Evolutionary conservation across 2,888 invertebrate species (phyloP), one percentile per base, ranked within the genome.

Genomic region (Lasiommata megera): DNA sequence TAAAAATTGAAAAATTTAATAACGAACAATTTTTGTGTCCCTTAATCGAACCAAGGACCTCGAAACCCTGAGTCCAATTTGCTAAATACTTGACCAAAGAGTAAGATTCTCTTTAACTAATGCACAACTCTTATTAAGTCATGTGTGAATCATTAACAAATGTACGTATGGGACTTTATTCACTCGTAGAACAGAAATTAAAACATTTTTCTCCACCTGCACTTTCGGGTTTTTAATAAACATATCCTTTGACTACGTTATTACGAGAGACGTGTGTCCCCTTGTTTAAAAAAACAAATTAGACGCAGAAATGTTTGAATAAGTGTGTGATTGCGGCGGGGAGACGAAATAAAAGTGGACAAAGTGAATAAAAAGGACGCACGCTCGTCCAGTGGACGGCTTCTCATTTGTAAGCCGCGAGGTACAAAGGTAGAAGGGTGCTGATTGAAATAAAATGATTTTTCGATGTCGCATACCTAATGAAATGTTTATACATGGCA

Each of bases 291-390:
- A 83, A 83, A 85, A 77, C 69, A 68, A 74, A 75, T 77, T 74
- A 73, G 76, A 76, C 77, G 67, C 65, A 66, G 74, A 75, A 79
- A 82, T 84, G 88, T 88, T 84, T 88, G 88, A 88, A 88, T 88
- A 87, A 83, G 80, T 87, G 84, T 85, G 86, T 88, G 88, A 88
- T 88, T 87, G 88, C 88, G 80, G 79, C 61, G 62, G 65, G 64
- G 58, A 61, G 58, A 60, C 63, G 55, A 54, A 69, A 67, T 64
- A 67, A 68, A 68, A 69, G 34, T 34, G 11, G 52, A 60, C 6
- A 46, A 57, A 61, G 56, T 17, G 59, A 70, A 68, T 64, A 67
- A 68, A 68, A 69, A 63, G 55, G 36, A 18, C 14, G 14, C 7
- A 38, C 50, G 28, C 16, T 14, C 14, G 23, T 11, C 53, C 47